Conservation (phyloP, 2,797 vertebrate species). For the Phoeniculus purpureus region DNA sequence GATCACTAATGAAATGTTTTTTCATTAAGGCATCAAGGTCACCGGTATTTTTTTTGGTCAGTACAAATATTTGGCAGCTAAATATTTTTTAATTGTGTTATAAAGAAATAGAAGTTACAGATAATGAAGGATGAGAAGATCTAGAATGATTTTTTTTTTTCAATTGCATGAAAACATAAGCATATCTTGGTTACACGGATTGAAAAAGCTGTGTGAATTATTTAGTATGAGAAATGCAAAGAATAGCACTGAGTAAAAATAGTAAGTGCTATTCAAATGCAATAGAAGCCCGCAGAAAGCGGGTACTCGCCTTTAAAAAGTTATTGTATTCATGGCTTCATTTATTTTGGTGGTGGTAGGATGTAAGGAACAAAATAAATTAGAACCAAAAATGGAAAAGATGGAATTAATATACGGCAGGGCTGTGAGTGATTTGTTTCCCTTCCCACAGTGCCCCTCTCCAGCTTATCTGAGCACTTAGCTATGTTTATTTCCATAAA, state of each 20-base stretch:
- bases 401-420: slow-evolving; percentile 60
- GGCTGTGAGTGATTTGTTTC: slow-evolving; percentile 56
- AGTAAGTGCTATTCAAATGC: slow-evolving; percentile 44
- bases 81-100: neutral
- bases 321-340: slow-evolving; percentile 45
- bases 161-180: neutral
- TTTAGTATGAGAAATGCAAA: slow-evolving; percentile 45
- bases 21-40: neutral
- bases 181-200: slow-evolving; percentile 26
- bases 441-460: slow-evolving; percentile 58
- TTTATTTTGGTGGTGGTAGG: slow-evolving; percentile 45
- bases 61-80: neutral
- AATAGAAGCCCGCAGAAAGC: slow-evolving; percentile 30
- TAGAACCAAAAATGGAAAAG: slow-evolving; percentile 63
- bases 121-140: slow-evolving; percentile 13
- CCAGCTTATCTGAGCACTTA: slow-evolving; percentile 58
- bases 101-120: neutral
- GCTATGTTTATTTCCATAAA: slow-evolving; percentile 64
- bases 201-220: slow-evolving; percentile 29
- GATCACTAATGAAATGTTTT: neutral
- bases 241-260: slow-evolving; percentile 38
- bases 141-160: neutral
- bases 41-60: neutral
- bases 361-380: slow-evolving; percentile 69
- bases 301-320: slow-evolving; percentile 22